Percentiles rank a stretch among this genome's conserved stretches.
Evolutionary conservation across 1,140 invertebrate genomes (phyloP).

Genomic region (Drosophila repletoides): DNA sequence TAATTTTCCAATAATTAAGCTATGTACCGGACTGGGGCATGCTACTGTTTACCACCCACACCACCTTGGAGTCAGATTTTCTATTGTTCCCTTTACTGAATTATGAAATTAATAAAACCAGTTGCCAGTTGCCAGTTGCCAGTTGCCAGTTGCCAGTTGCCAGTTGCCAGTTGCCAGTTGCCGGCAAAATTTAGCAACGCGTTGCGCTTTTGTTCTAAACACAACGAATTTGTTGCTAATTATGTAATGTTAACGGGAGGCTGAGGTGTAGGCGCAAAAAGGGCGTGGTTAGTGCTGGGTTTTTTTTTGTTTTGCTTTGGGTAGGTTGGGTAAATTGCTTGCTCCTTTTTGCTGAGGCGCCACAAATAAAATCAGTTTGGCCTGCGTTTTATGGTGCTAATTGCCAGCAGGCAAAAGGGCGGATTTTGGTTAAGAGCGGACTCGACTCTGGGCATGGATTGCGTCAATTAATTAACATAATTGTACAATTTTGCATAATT

Average conservation of each 20-base stretch:
- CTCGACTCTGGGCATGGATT: conserved; percentile 12
- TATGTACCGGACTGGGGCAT: neutral
- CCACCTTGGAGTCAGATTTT: neutral
- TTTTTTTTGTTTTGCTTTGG: conserved; percentile 1
- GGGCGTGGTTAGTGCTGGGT: conserved; percentile 25
- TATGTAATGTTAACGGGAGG: conserved; percentile 77
- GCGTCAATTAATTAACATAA: conserved; percentile 78
- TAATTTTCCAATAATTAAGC: conserved; percentile 80
- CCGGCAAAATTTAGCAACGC: conserved; percentile 52
- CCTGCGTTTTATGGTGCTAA: conserved; percentile 76
- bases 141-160: neutral
- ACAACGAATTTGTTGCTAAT: conserved; percentile 74
- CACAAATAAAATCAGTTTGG: conserved; percentile 63
- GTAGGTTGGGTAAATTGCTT: too few species aligned
- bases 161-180: neutral
- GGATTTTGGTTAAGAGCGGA: neutral
- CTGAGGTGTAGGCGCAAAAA: conserved; percentile 1
- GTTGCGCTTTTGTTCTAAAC: conserved; percentile 73
- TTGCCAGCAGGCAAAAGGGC: conserved; percentile 40
- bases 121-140: conserved; percentile 35
- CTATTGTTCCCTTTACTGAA: conserved; percentile 50
- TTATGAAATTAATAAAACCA: conserved; percentile 78
- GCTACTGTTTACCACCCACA: neutral
- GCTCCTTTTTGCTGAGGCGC: conserved; percentile 15
- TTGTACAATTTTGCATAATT: conserved; percentile 79